Conservation (phyloP, 2,888 invertebrate species). For the Punctoribates punctum region DNA sequence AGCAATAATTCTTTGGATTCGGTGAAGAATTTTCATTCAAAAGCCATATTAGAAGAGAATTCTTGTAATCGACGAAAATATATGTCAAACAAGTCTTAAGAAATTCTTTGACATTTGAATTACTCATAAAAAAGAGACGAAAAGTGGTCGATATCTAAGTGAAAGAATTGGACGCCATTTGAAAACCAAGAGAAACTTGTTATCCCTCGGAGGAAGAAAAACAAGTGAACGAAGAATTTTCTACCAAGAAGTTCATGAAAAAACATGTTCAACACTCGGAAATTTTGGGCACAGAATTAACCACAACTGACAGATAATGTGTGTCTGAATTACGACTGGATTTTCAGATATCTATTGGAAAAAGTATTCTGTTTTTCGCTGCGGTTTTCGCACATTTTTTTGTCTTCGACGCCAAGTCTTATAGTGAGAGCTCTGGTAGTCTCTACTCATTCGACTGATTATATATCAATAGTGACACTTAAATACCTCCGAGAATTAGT, state of each 20-base stretch:
- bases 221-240: neutral
- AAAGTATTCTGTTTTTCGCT: no score
- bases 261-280: neutral
- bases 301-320: conserved; percentile 18
- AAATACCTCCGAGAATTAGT: conserved; percentile 20
- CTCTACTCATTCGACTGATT: conserved; percentile 24
- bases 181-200: neutral
- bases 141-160: neutral
- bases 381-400: no score
- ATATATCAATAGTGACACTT: conserved; percentile 34
- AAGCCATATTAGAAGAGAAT: neutral
- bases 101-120: conserved; percentile 3
- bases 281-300: conserved; percentile 8
- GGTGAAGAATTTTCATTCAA: neutral
- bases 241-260: neutral
- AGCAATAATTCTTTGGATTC: conserved; percentile 1
- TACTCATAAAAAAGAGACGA: neutral
- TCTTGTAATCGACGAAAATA: neutral
- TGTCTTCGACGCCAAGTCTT: no score
- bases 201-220: neutral
- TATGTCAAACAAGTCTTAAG: conserved; percentile 11
- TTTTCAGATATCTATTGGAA: neutral
- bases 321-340: neutral
- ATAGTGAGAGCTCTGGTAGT: neutral
- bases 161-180: neutral